Percentiles rank a stretch among this genome's conserved stretches.
These are phyloP conservation scores for Chondrilla cf. caribensis DNA, from an alignment of 37 sponge, comb jelly and placozoan species.

Conservation along the genomic window DNA sequence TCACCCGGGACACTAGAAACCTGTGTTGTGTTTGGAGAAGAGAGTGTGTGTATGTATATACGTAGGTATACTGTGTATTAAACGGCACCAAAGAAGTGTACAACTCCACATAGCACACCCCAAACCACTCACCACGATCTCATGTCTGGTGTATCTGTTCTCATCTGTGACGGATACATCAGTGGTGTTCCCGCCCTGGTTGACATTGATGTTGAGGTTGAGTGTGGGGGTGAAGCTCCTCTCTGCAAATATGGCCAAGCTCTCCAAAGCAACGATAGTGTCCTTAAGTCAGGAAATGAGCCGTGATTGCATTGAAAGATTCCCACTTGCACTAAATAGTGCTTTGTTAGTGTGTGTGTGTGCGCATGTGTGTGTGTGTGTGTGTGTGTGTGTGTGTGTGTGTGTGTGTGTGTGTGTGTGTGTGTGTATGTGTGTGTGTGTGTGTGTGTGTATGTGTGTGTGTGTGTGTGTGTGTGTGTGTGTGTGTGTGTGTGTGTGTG, in stretches of 20 bases:
- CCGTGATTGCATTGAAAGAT: no score
- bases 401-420: neutral
- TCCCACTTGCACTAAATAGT: no score
- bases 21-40: no score
- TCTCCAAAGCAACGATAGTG: slow-evolving; percentile 36
- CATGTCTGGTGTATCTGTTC: slow-evolving; percentile 23
- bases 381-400: neutral
- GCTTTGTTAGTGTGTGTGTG: neutral
- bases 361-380: neutral
- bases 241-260: slow-evolving; percentile 25
- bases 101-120: no score
- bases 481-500: no score
- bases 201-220: slow-evolving; percentile 11
- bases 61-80: no score
- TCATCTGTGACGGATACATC: neutral
- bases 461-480: no score
- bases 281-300: no score
- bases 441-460: no score
- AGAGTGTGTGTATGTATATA: neutral
- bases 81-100: no score
- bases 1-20: no score
- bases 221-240: slow-evolving; percentile 26
- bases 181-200: neutral
- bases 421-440: no score
- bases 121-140: slow-evolving; percentile 22